Conservation (phyloP, 2,113 vertebrate genomes). For the Ariopsis seemanni region DNA sequence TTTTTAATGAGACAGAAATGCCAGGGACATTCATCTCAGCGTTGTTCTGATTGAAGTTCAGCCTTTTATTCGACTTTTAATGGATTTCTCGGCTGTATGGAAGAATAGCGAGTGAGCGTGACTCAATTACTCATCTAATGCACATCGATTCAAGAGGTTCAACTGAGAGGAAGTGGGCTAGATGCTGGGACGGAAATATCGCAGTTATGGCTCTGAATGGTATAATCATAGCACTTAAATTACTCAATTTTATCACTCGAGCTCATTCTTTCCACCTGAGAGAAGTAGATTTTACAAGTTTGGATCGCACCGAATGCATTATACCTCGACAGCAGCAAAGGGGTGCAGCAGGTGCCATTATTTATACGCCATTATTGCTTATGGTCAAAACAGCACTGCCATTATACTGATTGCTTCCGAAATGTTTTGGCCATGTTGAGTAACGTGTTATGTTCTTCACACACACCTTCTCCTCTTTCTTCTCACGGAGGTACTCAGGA, state of each 20-base stretch:
- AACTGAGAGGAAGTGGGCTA: neutral
- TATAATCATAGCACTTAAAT: neutral
- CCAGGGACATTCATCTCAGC: neutral
- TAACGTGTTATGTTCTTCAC: neutral
- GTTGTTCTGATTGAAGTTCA: neutral
- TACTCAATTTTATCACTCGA: neutral
- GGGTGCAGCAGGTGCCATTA: neutral
- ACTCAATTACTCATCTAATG: neutral
- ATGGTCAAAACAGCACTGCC: neutral
- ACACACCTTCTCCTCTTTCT: constrained; percentile 80
- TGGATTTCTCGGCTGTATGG: neutral
- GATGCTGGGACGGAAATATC: neutral
- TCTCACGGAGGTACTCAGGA: constrained; percentile 82
- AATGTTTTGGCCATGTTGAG: neutral
- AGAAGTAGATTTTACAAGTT: neutral
- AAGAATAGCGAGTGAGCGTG: neutral
- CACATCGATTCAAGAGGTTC: neutral
- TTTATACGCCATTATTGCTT: neutral
- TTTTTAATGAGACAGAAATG: neutral
- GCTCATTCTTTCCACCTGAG: neutral
- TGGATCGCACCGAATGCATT: neutral
- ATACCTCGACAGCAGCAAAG: neutral
- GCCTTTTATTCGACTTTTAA: neutral
- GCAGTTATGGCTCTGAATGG: neutral
- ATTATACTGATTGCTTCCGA: neutral